Evolutionary conservation across 2,113 vertebrate genomes (phyloP).

Genomic region (Phaetusa simplex): DNA sequence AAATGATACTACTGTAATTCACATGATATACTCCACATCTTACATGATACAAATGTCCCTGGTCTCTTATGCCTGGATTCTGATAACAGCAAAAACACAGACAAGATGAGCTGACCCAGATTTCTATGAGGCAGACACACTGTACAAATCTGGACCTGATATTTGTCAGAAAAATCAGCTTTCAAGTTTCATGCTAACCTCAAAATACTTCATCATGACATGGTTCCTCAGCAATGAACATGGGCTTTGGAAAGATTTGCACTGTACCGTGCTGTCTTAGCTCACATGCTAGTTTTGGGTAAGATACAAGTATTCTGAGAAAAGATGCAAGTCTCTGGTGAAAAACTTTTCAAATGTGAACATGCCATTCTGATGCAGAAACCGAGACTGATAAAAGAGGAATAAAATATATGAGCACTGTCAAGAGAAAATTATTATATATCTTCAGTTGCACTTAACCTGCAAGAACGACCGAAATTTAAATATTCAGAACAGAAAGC

Average conservation of each 20-base stretch:
- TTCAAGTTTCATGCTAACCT: neutral
- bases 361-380: neutral
- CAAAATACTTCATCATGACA: neutral
- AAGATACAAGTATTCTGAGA: neutral
- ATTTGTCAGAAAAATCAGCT: neutral
- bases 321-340: neutral
- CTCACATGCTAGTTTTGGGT: neutral
- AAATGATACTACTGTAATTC: neutral
- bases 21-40: neutral
- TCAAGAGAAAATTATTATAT: neutral
- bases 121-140: neutral
- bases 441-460: neutral
- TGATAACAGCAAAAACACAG: neutral
- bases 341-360: neutral
- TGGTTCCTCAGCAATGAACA: neutral
- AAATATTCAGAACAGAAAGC: neutral
- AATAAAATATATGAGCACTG: neutral
- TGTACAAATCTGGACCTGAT: neutral
- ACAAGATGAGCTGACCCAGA: neutral
- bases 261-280: neutral
- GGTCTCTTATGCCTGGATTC: neutral
- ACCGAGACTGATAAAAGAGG: neutral
- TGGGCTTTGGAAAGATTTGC: neutral
- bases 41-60: neutral
- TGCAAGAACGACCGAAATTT: fast-evolving